Base-by-base conservation (phyloP, 2,888 invertebrate species). In the Poecilobothrus nobilitatus region DNA sequence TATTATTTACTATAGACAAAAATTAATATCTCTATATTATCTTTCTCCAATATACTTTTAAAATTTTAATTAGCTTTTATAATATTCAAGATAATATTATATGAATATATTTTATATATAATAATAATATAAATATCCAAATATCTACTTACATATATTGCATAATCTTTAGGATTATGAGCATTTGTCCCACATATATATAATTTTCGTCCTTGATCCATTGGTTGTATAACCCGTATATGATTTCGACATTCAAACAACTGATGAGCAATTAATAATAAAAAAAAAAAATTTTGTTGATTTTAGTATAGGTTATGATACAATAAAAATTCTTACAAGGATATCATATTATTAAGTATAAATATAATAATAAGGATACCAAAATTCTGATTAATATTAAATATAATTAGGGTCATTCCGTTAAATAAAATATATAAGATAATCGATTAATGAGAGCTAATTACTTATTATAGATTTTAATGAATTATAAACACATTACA, bases 201-300 rank as follows among this genome's bases (percentile, higher is more conserved):
- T 68, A 95, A 87, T 67, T 94, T 87, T 73, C 88, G 87, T 61
- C 95, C 95, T 80, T 93, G 92, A 44, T 92, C 93, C 88, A 95
- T 93, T 12, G 94, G 92, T 79, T 95, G 95, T 75, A 95, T 95
- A 71, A 95, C 95, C 76, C 95, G 87, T 74, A 95, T 91, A 84
- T 95, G 95, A 83, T 96, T 96, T 70, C 94, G 89, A 82, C 95
- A 96, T 82, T 95, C 95, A 82, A 95, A 95, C 83, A 94, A 92
- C 95, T 95, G 9, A 7, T 71, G 66, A 69, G 67, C 85, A 68
- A 71, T 65, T 64, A 71, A 62, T 67, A 68, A 67, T 41, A 65
- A 70, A 41, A 67, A 72, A 68, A 73, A 72, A 70, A 73, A 66
- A 68, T 65, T 71, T 73, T 68, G 67, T 66, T 70, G 44, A 66